These are phyloP conservation scores for Drosophila kikkawai DNA, from an alignment of 1,140 invertebrate genomes.

Conservation along the genomic window DNA sequence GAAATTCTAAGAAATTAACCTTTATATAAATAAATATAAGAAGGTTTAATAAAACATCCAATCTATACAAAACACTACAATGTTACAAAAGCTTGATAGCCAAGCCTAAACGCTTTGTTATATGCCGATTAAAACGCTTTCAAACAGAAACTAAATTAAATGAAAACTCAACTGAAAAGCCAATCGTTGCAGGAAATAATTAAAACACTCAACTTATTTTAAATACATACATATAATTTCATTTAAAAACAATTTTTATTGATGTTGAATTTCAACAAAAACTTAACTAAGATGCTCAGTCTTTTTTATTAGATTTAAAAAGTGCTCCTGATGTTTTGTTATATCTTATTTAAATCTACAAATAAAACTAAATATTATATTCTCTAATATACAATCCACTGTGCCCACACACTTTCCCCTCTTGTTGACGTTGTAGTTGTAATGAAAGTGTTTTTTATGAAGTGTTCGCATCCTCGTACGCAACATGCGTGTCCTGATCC, in stretches of 20 bases:
- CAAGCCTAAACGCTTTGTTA: background rate
- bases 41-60: background rate
- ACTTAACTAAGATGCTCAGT: background rate
- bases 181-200: background rate
- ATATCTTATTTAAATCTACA: background rate
- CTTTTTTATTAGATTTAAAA: background rate
- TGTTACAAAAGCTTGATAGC: background rate
- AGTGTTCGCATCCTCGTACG: constrained; percentile 66
- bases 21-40: background rate
- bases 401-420: constrained; percentile 20
- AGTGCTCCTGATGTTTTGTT: background rate
- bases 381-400: constrained; percentile 37
- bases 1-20: background rate
- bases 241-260: no score
- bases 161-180: background rate
- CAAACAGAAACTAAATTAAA: background rate
- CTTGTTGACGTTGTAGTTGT: constrained; percentile 49
- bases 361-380: background rate
- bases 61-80: background rate
- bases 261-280: no score
- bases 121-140: background rate
- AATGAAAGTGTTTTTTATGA: constrained; percentile 82
- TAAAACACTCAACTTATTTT: background rate
- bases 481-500: constrained; percentile 71
- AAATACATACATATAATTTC: no score